A percentile compares a stretch with the other conserved stretches of the same genome.
These are phyloP conservation scores for Cylloceria caligata DNA, from an alignment of 2,888 invertebrate genomes.

Conservation along the genomic window DNA sequence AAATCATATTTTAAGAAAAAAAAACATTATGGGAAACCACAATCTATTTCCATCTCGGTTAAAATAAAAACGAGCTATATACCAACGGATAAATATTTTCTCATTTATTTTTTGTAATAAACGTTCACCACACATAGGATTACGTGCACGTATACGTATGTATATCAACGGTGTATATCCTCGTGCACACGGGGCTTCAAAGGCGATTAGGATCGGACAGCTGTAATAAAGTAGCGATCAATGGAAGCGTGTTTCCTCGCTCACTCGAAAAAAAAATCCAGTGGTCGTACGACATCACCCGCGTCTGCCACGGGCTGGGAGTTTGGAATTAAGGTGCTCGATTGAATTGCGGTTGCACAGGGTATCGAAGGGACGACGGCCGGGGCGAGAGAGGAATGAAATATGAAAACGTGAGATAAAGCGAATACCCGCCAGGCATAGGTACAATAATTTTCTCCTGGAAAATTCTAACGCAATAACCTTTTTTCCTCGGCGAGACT, in stretches of 20 bases:
- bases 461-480: conserved; percentile 6
- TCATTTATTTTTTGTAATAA: conserved; percentile 37
- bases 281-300: neutral
- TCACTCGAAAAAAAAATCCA: conserved; percentile 14
- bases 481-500: conserved; percentile 3
- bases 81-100: neutral
- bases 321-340: conserved; percentile 35
- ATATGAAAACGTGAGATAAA: conserved; percentile 19
- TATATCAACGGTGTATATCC: conserved; percentile 13
- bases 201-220: conserved; percentile 51
- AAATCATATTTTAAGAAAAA: neutral
- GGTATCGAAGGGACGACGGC: neutral
- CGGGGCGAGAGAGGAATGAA: conserved; percentile 3
- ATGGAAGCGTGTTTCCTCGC: conserved; percentile 28
- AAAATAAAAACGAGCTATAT: conserved; percentile 11
- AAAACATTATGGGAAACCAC: neutral
- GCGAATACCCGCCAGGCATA: neutral
- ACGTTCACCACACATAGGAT: conserved; percentile 12
- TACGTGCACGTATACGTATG: neutral
- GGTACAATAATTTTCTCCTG: neutral
- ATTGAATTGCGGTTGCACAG: conserved; percentile 40
- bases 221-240: conserved; percentile 58
- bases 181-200: conserved; percentile 16
- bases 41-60: conserved; percentile 23
- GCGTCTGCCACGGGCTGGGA: neutral